Percentiles rank a stretch among this genome's conserved stretches.
Conservation (phyloP, 1,140 invertebrate species). For the Chionoecetes opilio region DNA sequence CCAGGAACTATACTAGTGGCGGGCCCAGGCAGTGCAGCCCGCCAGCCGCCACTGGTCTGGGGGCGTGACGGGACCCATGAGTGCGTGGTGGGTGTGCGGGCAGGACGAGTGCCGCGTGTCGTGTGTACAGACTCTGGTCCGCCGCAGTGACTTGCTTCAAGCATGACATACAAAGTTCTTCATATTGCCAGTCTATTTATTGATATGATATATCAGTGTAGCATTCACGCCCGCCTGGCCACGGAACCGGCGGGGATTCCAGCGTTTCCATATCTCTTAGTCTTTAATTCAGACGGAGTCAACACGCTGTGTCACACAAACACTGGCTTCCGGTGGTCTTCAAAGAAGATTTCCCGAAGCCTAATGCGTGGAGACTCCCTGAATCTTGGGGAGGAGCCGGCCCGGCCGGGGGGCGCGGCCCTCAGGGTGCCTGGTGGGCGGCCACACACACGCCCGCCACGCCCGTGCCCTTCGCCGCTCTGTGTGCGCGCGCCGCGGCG, state of each 20-base stretch:
- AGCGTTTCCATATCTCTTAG: conserved; percentile 59
- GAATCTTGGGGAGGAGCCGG: background rate
- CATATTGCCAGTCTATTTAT: conserved; percentile 78
- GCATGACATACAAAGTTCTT: conserved; percentile 68
- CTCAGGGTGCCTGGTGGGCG: background rate
- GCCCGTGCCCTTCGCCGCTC: no score
- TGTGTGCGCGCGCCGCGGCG: no score
- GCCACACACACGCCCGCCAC: no score
- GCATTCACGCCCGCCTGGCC: conserved; percentile 58
- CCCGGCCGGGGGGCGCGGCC: background rate
- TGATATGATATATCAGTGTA: conserved; percentile 57
- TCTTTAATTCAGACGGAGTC: conserved; percentile 50
- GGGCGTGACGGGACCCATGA: background rate
- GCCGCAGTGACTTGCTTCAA: conserved; percentile 49
- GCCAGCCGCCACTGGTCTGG: background rate
- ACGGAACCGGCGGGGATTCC: conserved; percentile 44
- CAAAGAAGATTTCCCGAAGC: conserved; percentile 48
- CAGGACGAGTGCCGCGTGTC: background rate
- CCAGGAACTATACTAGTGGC: conserved; percentile 66
- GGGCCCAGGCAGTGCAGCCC: background rate
- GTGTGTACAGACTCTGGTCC: background rate
- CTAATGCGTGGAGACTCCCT: background rate
- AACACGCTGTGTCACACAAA: conserved; percentile 64
- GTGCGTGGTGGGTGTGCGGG: background rate
- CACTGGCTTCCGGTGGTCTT: conserved; percentile 53